phyloP scores from a whole-genome alignment of 2,113 vertebrate species.

The Cercocebus atys region DNA sequence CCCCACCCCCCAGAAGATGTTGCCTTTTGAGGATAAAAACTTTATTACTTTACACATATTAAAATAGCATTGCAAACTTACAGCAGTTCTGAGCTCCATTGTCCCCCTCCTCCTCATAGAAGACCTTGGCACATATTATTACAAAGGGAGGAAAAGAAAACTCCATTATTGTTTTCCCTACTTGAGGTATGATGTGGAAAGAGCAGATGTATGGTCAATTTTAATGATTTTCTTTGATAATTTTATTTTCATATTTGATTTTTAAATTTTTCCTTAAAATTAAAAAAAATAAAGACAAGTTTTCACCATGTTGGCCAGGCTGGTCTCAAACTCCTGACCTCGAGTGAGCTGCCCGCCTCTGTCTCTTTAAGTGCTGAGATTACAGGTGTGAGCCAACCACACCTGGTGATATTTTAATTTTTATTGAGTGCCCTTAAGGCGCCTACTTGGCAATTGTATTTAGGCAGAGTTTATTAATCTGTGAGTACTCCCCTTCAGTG shows the following conservation, averaged over 20 bases:
- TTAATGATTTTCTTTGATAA: not conserved
- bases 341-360: too few relatives aligned
- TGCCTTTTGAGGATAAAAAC: not conserved
- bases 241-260: not conserved
- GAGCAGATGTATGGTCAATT: not conserved
- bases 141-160: not conserved
- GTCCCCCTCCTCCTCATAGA: not conserved
- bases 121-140: not conserved
- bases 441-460: not conserved
- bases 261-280: too few relatives aligned
- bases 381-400: too few relatives aligned
- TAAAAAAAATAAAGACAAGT: too few relatives aligned
- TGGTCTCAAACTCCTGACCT: too few relatives aligned
- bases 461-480: slow-evolving; percentile 13
- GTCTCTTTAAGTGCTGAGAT: too few relatives aligned
- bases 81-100: not conserved
- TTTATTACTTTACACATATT: not conserved
- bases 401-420: not conserved
- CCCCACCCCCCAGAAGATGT: not conserved
- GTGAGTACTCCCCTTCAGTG: not conserved
- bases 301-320: too few relatives aligned
- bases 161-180: not conserved
- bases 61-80: not conserved
- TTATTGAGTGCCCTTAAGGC: not conserved
- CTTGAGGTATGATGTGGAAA: not conserved